Percentiles rank a stretch among this genome's conserved stretches.
These are phyloP conservation scores for Trissolcus japonicus DNA, from an alignment of 2,888 invertebrate genomes.

Conservation along the genomic window DNA sequence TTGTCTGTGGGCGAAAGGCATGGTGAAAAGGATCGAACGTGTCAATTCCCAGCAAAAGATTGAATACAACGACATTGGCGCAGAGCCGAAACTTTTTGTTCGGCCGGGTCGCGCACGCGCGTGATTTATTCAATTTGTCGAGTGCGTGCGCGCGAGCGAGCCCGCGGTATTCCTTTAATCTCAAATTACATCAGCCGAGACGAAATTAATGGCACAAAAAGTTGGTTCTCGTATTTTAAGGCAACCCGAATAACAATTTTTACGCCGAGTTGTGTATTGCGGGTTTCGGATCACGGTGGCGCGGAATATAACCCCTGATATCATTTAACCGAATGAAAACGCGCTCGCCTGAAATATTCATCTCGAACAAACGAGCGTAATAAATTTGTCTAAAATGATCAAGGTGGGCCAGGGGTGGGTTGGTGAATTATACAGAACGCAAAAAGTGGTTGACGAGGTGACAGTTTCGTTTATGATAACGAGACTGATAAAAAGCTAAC, in stretches of 20 bases:
- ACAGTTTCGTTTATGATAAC: constrained; percentile 10
- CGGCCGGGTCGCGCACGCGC: background rate
- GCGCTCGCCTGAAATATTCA: constrained; percentile 12
- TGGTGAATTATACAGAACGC: background rate
- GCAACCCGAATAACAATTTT: constrained; percentile 17
- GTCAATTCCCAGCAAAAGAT: constrained; percentile 47
- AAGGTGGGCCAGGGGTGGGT: background rate
- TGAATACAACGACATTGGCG: constrained; percentile 45
- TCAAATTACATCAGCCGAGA: constrained; percentile 26
- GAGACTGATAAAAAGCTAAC: constrained; percentile 6
- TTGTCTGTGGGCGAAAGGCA: constrained; percentile 60
- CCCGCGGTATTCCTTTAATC: constrained; percentile 35
- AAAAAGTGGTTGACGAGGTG: background rate
- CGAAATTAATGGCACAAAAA: constrained; percentile 29
- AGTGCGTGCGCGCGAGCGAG: constrained; percentile 7
- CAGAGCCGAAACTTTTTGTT: constrained; percentile 25
- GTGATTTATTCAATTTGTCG: constrained; percentile 32
- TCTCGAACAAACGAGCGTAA: constrained; percentile 12
- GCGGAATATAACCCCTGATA: constrained; percentile 8
- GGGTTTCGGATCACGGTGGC: constrained; percentile 1
- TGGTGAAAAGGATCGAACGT: constrained; percentile 50
- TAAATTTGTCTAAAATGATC: constrained; percentile 18
- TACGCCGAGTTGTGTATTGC: constrained; percentile 6
- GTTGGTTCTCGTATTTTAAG: constrained; percentile 12
- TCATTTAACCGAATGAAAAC: constrained; percentile 18